Base-by-base conservation (phyloP, 2,113 vertebrate species). In the Xyrauchen texanus region DNA sequence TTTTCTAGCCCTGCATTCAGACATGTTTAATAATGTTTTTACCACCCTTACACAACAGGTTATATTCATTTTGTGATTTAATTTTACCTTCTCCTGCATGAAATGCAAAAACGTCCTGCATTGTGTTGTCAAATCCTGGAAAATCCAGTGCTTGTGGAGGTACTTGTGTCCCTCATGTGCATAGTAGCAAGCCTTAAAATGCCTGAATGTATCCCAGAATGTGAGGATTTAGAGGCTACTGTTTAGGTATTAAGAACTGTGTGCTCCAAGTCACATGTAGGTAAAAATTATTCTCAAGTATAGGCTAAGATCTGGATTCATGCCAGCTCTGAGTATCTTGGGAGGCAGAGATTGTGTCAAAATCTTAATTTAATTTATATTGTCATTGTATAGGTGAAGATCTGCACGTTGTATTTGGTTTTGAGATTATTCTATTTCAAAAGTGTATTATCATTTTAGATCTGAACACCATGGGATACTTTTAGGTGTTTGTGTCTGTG, bases 181-280 rank as follows among this genome's bases (percentile, higher is more conserved):
- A 90, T 87, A 93, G 86, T 93, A 92, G 42, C 76, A 91, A 93
- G 90, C 93, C 90, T 91, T 93, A 90, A 87, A 94, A 91, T 91
- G 93, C 93, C 94, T 95, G 94, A 95, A 90, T 93, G 93, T 97
- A 96, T 98, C 96, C 96, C 96, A 95, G 96, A 95, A 94, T 94
- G 93, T 88, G 73, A 74, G 75, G 64, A 61, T 63, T 53, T 57
- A 15, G 55, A 15, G 13, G 13, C 78, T 75, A 51, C 46, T n/a
- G 4, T 51, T 67, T 58, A 42, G 55, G 7, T 66, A 64, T 42
- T 42, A 91, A 52, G n/a, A 12, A 63, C 34, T 34, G 1, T 34
- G 21, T 34, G 21, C 21, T 34, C 21, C 21, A 34, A 34, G 21
- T 34, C 21, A 34, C 21, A 1, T 34, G 21, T 34, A 34, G 7